phyloP scores from a whole-genome alignment of 2,113 vertebrate genomes.

The human region GRCh38 chr18:65861501-65862000 shows the following conservation, averaged over 20 bases:
- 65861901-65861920: neutral
- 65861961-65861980: neutral
- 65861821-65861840: neutral
- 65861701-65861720: neutral
- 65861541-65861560: neutral
- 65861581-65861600: neutral
- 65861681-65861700: neutral
- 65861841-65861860: neutral
- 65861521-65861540: neutral
- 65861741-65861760: neutral
- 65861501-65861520: neutral
- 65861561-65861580: neutral
- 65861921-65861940: neutral
- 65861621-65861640: neutral
- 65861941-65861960: neutral
- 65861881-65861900: neutral
- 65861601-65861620: neutral
- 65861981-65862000: neutral
- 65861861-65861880: neutral
- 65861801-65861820: neutral
- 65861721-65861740: conserved; percentile 9
- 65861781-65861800: neutral
- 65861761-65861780: conserved; percentile 33
- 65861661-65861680: neutral
- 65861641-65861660: neutral